These are phyloP conservation scores for Phthorimaea operculella DNA, from an alignment of 1,140 invertebrate genomes.

Conservation along the genomic window DNA sequence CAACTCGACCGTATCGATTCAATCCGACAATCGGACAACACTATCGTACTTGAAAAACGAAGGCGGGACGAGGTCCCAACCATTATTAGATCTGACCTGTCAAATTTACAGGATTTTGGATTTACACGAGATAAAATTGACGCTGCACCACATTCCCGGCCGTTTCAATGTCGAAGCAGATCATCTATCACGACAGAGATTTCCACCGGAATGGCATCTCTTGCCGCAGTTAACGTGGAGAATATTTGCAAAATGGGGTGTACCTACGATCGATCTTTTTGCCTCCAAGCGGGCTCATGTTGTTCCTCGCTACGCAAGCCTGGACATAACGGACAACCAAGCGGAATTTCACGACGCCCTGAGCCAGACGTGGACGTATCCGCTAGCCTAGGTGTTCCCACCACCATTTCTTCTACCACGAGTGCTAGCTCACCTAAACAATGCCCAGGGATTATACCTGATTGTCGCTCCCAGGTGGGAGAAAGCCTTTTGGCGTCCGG, in stretches of 20 bases:
- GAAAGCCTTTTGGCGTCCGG: too few species aligned
- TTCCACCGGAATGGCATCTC: neutral
- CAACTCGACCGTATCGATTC: constrained; percentile 18
- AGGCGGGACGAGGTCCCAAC: constrained; percentile 15
- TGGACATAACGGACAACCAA: neutral
- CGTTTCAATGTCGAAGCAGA: constrained; percentile 3
- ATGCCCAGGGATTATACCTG: neutral
- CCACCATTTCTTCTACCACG: constrained; percentile 1
- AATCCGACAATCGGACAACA: constrained; percentile 28
- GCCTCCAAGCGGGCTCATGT: neutral
- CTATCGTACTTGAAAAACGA: constrained; percentile 25
- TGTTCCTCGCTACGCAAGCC: neutral
- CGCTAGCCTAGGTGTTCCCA: neutral
- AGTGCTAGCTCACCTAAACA: constrained; percentile 1
- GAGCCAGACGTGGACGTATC: neutral
- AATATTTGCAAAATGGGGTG: neutral
- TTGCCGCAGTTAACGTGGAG: neutral
- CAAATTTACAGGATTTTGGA: neutral
- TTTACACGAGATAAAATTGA: neutral
- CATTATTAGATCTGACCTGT: neutral
- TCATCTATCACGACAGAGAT: neutral
- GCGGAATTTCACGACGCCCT: constrained; percentile 2
- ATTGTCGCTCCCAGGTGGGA: neutral
- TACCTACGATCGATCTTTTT: neutral
- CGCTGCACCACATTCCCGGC: neutral